A percentile compares a stretch with the other conserved stretches of the same genome.
Conservation (phyloP, 92 coral and sea anemone species). For the Epizoanthus rinbou region DNA sequence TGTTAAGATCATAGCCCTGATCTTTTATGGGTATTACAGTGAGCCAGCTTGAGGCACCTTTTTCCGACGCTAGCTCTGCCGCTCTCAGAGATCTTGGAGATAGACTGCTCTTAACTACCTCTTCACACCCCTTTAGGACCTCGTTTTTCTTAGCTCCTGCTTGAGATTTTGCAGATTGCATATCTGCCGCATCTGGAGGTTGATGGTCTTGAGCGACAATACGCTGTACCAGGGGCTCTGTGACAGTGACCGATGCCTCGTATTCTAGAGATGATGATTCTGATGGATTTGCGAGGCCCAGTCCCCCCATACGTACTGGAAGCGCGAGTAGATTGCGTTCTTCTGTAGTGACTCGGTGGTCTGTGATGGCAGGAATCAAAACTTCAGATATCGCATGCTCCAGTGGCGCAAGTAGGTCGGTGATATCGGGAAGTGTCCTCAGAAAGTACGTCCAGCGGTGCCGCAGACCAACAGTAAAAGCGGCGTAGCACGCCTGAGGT, state of each 20-base stretch:
- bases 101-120: conserved; percentile 28
- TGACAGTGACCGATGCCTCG: conserved; percentile 46
- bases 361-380: conserved; percentile 51
- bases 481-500: conserved; percentile 17
- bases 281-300: conserved; percentile 51
- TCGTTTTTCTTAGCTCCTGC: conserved; percentile 45
- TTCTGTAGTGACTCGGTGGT: conserved; percentile 6
- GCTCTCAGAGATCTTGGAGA: conserved; percentile 42
- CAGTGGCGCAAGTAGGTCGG: conserved; percentile 45
- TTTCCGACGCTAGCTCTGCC: conserved; percentile 49
- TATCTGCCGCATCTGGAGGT: conserved; percentile 49
- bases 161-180: conserved; percentile 21
- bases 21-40: conserved; percentile 50
- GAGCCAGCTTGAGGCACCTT: conserved; percentile 56
- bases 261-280: conserved; percentile 32
- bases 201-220: conserved; percentile 44
- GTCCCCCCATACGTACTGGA: conserved; percentile 52
- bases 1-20: conserved; percentile 53
- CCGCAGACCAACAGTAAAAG: neutral
- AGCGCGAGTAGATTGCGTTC: conserved; percentile 46
- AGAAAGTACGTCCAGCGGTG: conserved; percentile 24
- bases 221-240: conserved; percentile 46
- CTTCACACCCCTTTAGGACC: conserved; percentile 24
- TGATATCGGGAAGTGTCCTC: conserved; percentile 12
- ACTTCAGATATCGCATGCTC: conserved; percentile 53